Evolutionary conservation across 2,113 vertebrate species (phyloP).

Genomic region (Tinamus guttatus): DNA sequence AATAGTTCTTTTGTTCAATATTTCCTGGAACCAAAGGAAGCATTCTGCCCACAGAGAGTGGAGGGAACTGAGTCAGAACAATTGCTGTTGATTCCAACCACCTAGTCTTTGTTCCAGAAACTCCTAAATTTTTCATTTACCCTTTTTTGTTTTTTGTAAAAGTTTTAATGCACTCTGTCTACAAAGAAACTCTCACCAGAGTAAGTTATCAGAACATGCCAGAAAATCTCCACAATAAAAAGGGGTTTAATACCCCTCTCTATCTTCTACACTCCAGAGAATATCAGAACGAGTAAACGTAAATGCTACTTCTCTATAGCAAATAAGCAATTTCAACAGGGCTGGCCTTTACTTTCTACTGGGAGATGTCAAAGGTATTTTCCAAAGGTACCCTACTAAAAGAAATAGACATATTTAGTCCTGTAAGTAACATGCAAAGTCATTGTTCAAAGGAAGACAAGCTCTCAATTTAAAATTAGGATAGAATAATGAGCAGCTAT

Average conservation of each 20-base stretch:
- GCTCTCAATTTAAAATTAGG: not conserved
- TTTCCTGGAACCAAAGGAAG: constrained; percentile 48
- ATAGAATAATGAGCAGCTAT: not conserved
- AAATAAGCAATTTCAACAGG: not conserved
- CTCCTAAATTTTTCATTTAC: not conserved
- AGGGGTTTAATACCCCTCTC: not conserved
- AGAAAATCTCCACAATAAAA: not conserved
- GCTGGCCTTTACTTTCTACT: not conserved
- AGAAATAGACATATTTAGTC: not conserved
- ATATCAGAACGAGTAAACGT: not conserved
- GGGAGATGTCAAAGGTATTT: not conserved
- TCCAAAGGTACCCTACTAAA: not conserved
- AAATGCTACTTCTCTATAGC: not conserved
- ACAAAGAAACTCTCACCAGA: not conserved
- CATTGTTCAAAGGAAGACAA: not conserved
- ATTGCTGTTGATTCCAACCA: not conserved
- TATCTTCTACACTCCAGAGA: not conserved
- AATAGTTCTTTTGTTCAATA: constrained; percentile 50
- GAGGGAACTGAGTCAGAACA: constrained; percentile 10
- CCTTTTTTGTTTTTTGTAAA: not conserved
- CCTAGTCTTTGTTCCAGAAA: constrained; percentile 1
- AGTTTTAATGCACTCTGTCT: not conserved
- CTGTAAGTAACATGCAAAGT: not conserved
- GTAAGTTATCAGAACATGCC: not conserved
- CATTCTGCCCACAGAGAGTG: not conserved